Evolutionary conservation across 2,113 vertebrate genomes (phyloP), one percentile per base, ranked within the genome.

Genomic region (Sylvietta virens): DNA sequence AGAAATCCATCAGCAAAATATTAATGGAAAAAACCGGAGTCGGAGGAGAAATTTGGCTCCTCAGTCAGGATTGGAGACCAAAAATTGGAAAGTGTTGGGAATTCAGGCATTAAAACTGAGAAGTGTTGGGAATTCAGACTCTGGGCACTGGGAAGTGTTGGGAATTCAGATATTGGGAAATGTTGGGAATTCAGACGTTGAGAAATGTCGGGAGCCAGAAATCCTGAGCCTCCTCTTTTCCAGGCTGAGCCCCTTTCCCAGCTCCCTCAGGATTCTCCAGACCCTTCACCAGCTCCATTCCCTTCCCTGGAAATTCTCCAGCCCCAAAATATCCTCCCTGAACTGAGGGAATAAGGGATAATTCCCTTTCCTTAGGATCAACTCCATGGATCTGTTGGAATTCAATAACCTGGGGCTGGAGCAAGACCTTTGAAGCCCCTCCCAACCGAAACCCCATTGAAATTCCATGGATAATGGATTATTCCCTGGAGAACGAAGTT

Each of bases 1-100:
- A 95, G 74, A 93, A 95, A 95, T 80, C 91, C 51, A 44, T 93
- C 88, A 88, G 66, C 47, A 44, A 92, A 92, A 94, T 67, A 42
- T 73, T 44, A 84, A 93, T 74, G 90, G 61, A 69, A 61, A 62
- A 53, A 62, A 3, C 3, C 3, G 0, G 81, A 72, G 27, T 3
- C 1, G 4, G 67, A 44, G 37, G 31, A 31, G 47, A 8, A 37
- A 62, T 62, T 17, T 10, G 37, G 67, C 60, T 84, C 70, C 15
- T 74, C 14, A 5, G 3, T 35, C 3, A 11, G 26, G 54, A 27
- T 9, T 51, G 50, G 89, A 1, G 16, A 4, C 7, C 15, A 17
- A 15, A n/a, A 56, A n/a, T 23, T n/a, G 39, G 70, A 51, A 72
- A 71, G 15, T 33, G 33, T 19, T 18, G 21, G 62, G 64, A 66